Base-by-base conservation (phyloP, 2,113 vertebrate species). In the Xiphophorus hellerii region DNA sequence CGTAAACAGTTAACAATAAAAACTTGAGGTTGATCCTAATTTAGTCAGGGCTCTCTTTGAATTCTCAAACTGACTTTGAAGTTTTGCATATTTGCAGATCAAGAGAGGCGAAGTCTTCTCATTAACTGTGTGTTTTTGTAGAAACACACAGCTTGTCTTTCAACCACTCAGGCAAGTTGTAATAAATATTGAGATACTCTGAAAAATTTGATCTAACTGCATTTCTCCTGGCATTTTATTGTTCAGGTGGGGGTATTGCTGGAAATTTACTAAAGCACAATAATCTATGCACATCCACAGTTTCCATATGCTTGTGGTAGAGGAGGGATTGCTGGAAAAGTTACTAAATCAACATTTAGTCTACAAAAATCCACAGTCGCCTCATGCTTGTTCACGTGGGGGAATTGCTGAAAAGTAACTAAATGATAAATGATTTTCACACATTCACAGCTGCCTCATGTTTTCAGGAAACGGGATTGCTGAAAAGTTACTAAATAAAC, bases 41-140 rank as follows among this genome's bases (percentile, higher is more conserved):
- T 61, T 58, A 33, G 29, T 33, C 67, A 5, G 27, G 20, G 28
- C 13, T 29, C 33, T 62, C n/a, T 39, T 42, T 20, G 58, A 39
- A 29, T 42, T 39, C 58, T 42, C 54, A 37, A 61, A 61, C 12
- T 61, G 54, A 65, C 69, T 71, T 71, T 78, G 17, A 27, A 2
- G 62, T 54, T 60, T 2, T 22, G 29, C 28, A 33, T 33, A 39
- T 60, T 27, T 37, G 54, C 31, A 61, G 54, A 61, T 37, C 33
- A 60, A 33, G 25, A 61, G 33, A 61, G 20, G 7, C 27, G 31
- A 61, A 15, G 31, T 28, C 54, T 58, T 70, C 51, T 37, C 33
- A 28, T 71, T 62, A 62, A 62, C 9, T 29, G 22, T 20, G 42
- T 17, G 13, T 58, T n/a, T 58, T 58, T n/a, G 25, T 10, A 58